phyloP scores from a whole-genome alignment of 2,888 invertebrate species.

The Phaedon cochleariae region DNA sequence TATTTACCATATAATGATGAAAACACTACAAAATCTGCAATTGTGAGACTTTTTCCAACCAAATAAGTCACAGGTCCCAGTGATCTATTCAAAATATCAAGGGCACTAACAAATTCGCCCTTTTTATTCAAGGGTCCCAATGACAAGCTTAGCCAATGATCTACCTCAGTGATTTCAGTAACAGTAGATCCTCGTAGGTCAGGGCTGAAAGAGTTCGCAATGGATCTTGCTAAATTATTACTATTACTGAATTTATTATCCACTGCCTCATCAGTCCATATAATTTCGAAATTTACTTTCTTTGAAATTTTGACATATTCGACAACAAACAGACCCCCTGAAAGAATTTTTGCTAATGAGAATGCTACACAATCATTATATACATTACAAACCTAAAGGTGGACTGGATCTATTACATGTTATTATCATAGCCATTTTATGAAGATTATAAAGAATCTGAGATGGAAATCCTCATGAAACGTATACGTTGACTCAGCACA shows the following conservation, averaged over 20 bases:
- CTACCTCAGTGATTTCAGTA: conserved; percentile 82
- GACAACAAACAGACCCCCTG: conserved; percentile 75
- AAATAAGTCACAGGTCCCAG: conserved; percentile 83
- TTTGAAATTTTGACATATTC: conserved; percentile 65
- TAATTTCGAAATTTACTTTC: conserved; percentile 62
- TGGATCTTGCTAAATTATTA: conserved; percentile 76
- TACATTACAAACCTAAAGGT: conserved; percentile 41
- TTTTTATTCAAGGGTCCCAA: conserved; percentile 66
- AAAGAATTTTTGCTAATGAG: conserved; percentile 55
- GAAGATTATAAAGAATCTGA: not conserved
- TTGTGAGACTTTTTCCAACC: conserved; percentile 80
- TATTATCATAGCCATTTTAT: conserved; percentile 39
- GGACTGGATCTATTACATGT: conserved; percentile 39
- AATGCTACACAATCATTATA: not conserved
- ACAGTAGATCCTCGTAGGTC: conserved; percentile 70
- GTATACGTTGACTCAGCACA: not conserved
- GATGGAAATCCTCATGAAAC: not conserved
- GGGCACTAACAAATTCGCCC: conserved; percentile 68
- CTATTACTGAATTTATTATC: conserved; percentile 64
- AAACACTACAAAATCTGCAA: conserved; percentile 90
- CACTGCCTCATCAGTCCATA: conserved; percentile 69
- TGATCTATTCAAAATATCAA: conserved; percentile 79
- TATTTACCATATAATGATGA: conserved; percentile 71
- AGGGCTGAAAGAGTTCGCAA: conserved; percentile 70
- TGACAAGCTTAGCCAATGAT: conserved; percentile 88